Evolutionary conservation across 2,888 invertebrate species (phyloP).

Genomic region (Iphiclides podalirius): DNA sequence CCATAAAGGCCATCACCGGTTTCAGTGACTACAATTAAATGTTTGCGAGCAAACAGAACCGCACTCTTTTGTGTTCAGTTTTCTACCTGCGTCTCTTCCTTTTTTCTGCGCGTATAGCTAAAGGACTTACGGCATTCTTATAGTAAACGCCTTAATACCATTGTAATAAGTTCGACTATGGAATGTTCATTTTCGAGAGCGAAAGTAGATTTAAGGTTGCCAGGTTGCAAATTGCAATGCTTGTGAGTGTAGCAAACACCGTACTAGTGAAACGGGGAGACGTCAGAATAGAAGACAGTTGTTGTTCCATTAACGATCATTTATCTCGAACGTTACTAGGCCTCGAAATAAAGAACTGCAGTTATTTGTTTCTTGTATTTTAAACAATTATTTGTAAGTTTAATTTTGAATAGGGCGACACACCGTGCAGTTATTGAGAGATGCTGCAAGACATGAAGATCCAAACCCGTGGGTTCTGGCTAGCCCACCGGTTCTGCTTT

Average conservation of each 20-base stretch:
- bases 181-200: background rate
- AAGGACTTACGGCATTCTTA: conserved; percentile 37
- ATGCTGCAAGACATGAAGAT: no score
- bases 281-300: conserved; percentile 15
- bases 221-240: conserved; percentile 18
- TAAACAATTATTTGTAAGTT: no score
- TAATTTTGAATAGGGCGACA: no score
- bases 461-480: no score
- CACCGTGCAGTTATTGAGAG: no score
- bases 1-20: conserved; percentile 23
- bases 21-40: conserved; percentile 13
- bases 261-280: conserved; percentile 13
- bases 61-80: conserved; percentile 66
- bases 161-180: conserved; percentile 35
- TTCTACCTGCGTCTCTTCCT: conserved; percentile 71
- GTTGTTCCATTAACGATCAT: conserved; percentile 17
- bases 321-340: no score
- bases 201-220: conserved; percentile 9
- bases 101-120: conserved; percentile 50
- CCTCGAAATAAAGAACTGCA: no score
- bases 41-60: conserved; percentile 36
- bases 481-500: no score
- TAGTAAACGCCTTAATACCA: conserved; percentile 30
- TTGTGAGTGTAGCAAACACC: conserved; percentile 16
- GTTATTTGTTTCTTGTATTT: no score